Conservation (phyloP, 1,140 invertebrate genomes). For the Cyphomyrmex costatus region DNA sequence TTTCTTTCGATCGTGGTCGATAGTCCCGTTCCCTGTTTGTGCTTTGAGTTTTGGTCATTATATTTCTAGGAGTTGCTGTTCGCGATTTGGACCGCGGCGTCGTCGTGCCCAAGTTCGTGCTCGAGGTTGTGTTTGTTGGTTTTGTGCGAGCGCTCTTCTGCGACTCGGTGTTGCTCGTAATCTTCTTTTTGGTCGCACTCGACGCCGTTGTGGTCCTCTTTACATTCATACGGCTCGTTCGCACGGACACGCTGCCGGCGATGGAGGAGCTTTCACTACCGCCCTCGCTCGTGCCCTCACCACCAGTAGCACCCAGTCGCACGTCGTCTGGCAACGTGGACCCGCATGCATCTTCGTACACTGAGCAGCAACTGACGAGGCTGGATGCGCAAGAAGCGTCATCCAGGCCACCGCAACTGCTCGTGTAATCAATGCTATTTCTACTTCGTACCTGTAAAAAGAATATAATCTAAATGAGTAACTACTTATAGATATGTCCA, state of each 20-base stretch:
- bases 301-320: constrained; percentile 82
- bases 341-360: constrained; percentile 88
- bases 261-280: constrained; percentile 92
- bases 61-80: constrained; percentile 86
- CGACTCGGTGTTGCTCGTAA: constrained; percentile 50
- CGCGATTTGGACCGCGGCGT: constrained; percentile 84
- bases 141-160: constrained; percentile 72
- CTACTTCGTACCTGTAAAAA: constrained; percentile 86
- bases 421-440: constrained; percentile 89
- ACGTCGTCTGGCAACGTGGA: constrained; percentile 87
- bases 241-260: constrained; percentile 85
- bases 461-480: constrained; percentile 45
- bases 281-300: constrained; percentile 89
- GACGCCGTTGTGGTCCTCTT: constrained; percentile 66
- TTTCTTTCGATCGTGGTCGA: constrained; percentile 87
- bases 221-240: constrained; percentile 70
- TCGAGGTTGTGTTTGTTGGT: constrained; percentile 48
- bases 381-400: constrained; percentile 91
- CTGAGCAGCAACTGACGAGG: constrained; percentile 91
- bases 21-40: constrained; percentile 86
- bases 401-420: constrained; percentile 88
- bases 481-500: constrained; percentile 68
- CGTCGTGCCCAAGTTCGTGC: constrained; percentile 33
- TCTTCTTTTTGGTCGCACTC: constrained; percentile 82
- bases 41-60: constrained; percentile 80